Percentiles rank a stretch among this genome's conserved stretches.
Conservation (phyloP, 2,888 invertebrate species). For the Drosophila bunnanda region DNA sequence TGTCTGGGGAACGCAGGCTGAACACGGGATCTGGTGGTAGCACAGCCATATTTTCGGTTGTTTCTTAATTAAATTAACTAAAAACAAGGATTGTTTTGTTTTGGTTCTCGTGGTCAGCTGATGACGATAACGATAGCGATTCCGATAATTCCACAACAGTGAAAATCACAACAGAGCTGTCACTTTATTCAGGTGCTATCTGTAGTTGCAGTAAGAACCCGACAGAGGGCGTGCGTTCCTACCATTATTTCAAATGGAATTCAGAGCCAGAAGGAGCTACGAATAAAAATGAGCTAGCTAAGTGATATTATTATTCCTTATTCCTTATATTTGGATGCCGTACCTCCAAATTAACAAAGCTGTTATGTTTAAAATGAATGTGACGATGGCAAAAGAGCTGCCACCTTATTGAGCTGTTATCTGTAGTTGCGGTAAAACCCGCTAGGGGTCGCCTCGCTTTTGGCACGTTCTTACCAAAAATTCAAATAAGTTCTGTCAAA, state of each 20-base stretch:
- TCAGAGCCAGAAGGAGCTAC: too few species aligned
- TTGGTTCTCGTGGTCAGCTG: conserved; percentile 28
- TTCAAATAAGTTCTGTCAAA: conserved; percentile 24
- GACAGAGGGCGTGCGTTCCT: too few species aligned
- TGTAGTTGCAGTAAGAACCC: background rate
- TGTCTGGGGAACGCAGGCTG: conserved; percentile 89
- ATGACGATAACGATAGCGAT: conserved; percentile 31
- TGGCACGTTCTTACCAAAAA: background rate
- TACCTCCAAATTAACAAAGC: too few species aligned
- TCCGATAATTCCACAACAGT: too few species aligned
- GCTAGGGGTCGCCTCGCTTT: conserved; percentile 3
- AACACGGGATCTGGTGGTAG: conserved; percentile 91
- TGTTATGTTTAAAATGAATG: too few species aligned
- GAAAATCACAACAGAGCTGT: background rate
- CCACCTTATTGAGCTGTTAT: background rate
- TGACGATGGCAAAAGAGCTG: too few species aligned
- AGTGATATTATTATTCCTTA: too few species aligned
- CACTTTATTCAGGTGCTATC: background rate
- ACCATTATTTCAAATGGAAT: too few species aligned
- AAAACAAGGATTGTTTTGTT: conserved; percentile 21
- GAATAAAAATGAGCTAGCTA: too few species aligned
- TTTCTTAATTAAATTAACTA: conserved; percentile 23
- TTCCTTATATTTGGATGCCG: too few species aligned
- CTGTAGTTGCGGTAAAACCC: background rate
- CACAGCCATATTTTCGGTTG: conserved; percentile 87